Conservation (phyloP, 2,888 invertebrate genomes). For the Rhorus exstirpatorius region DNA sequence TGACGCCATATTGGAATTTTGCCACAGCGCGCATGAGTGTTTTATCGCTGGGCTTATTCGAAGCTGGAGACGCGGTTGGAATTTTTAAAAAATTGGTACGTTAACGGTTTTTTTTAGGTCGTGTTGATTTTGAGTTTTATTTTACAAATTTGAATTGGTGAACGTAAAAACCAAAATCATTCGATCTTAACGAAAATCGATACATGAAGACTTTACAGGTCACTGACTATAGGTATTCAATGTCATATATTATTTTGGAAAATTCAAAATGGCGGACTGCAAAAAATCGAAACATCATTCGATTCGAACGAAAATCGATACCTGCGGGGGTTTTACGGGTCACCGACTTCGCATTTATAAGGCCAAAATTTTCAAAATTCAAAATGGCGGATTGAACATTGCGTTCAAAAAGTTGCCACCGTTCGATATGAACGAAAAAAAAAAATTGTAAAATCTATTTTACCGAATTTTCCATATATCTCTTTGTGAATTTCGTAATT, state of each 20-base stretch:
- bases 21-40: neutral
- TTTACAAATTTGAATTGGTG: neutral
- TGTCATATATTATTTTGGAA: no score
- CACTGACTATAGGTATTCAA: no score
- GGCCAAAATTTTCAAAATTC: neutral
- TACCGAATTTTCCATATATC: no score
- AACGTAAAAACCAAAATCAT: neutral
- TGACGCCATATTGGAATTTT: constrained; percentile 21
- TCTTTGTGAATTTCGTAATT: no score
- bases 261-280: constrained; percentile 2
- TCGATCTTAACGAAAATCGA: neutral
- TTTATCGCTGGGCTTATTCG: neutral
- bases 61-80: no score
- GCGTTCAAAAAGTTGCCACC: no score
- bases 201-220: neutral
- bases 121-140: no score
- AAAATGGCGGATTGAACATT: constrained; percentile 14
- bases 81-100: no score
- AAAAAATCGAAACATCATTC: neutral
- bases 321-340: neutral
- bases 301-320: neutral
- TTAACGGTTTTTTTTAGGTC: no score
- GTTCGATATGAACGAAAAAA: no score
- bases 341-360: neutral
- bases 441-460: no score